Base-by-base conservation (phyloP, 1,140 invertebrate genomes). In the Portunus trituberculatus region DNA sequence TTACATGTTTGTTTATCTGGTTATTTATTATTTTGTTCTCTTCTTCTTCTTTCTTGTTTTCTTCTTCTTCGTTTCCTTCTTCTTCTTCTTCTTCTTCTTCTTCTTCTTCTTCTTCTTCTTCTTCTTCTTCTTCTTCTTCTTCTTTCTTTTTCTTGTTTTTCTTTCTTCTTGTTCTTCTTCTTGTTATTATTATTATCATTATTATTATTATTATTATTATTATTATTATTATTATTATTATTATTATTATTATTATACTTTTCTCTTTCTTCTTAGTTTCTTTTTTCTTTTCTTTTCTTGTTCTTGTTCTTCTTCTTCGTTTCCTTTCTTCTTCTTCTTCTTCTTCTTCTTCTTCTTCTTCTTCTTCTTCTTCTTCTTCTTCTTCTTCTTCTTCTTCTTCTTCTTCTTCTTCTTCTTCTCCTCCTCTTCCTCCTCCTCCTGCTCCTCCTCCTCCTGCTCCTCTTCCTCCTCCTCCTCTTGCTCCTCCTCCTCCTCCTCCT, bases 121-220 rank as follows among this genome's bases (percentile, higher is more conserved):
- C n/a, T 52, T 48, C 32, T 29, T 48, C 14, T 29, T 83, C 89
- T 91, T 91, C 89, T 14, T 48, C 45, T 29, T 91, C 89, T 59
- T 48, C 25, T 29, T 91, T 12, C 45, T 46, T 25, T 52, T 25
- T 0, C 16, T 52, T 48, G 16, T 31, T 10, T 39, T 45, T 31
- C 31, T 48, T 16, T 48, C 32, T 28, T 83, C 14, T 31, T 16
- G 20, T 7, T 48, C 20, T 25, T 25, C 48, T n/a, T n/a, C n/a
- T n/a, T n/a, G n/a, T n/a, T n/a, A n/a, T n/a, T n/a, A n/a, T n/a
- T n/a, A n/a, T n/a, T n/a, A n/a, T n/a, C n/a, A n/a, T n/a, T n/a
- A n/a, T n/a, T n/a, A n/a, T n/a, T n/a, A n/a, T n/a, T 14, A 52
- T 14, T 52, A 52, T 7, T 52, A 7, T 14, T 52, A 52, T 14